Base-by-base conservation (phyloP, 1,140 invertebrate genomes). In the Diachasmimorpha longicaudata region DNA sequence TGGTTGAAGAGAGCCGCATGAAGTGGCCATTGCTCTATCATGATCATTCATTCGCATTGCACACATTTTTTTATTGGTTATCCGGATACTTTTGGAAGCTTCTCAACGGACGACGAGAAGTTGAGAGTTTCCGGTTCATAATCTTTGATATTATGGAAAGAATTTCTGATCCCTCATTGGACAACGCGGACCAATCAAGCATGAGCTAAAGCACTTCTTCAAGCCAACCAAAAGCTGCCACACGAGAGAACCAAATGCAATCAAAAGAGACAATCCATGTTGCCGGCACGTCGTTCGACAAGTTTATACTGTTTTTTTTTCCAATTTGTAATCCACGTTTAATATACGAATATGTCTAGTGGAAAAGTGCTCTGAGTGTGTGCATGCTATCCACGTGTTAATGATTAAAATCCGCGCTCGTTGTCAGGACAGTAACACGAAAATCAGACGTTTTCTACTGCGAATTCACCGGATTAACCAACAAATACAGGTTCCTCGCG, bases 191-290 rank as follows among this genome's bases (percentile, higher is more conserved):
- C 85, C 84, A 86, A 86, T 81, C 48, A 67, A 8, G 23, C 13
- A 31, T 14, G 58, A 66, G 58, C 4, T 31, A 14, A 66, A 3
- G 21, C 9, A 31, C 25, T 0, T 4, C 31, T 44, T 19, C 36
- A 72, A 67, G 74, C 85, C 85, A 86, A 86, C 85, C 78, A 71
- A 72, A 58, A 80, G 68, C 69, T 86, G 85, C 84, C 85, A 86
- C 85, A 86, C 85, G 79, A 25, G 69, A 71, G 39, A 76, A n/a
- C 36, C 11, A 84, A 82, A 80, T 83, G 78, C 81, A 82, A 80
- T 75, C 79, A 52, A 42, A 21, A 58, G 36, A 70, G 73, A 70
- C 44, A 69, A 48, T 69, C 46, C 63, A 58, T 70, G 46, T 77
- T 42, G 70, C 74, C 79, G 70, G 72, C 73, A 77, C 77, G 72